Percentiles rank a stretch among this genome's conserved stretches.
phyloP scores from a whole-genome alignment of 2,888 invertebrate genomes.

The Drosophila bunnanda region DNA sequence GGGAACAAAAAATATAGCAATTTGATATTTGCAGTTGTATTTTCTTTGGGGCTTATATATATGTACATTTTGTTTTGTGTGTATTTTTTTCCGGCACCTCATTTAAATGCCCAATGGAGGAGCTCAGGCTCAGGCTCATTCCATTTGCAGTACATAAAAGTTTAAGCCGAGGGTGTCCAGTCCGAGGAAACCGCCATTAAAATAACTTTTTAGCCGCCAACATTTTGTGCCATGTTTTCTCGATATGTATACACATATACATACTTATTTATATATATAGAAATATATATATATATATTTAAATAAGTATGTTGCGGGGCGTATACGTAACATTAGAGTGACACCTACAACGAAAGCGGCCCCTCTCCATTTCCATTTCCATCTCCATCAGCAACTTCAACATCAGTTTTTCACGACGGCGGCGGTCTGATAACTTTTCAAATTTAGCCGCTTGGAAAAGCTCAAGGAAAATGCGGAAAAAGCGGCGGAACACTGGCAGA shows the following conservation, averaged over 20 bases:
- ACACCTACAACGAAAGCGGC: slow-evolving; percentile 32
- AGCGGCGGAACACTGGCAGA: not conserved
- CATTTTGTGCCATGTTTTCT: slow-evolving; percentile 13
- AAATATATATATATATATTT: not conserved
- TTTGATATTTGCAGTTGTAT: not conserved
- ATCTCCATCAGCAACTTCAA: slow-evolving; percentile 15
- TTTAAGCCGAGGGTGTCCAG: slow-evolving; percentile 33
- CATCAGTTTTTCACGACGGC: slow-evolving; percentile 22
- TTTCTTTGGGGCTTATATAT: too few species aligned
- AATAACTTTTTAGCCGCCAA: slow-evolving; percentile 53
- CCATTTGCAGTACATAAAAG: slow-evolving; percentile 45
- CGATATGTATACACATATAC: not conserved
- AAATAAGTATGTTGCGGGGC: not conserved
- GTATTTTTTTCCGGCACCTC: slow-evolving; percentile 7
- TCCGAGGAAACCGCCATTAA: slow-evolving; percentile 60
- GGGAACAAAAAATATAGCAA: not conserved
- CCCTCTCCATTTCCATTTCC: not conserved
- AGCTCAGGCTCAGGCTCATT: not conserved
- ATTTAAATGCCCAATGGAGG: slow-evolving; percentile 19
- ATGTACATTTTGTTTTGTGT: not conserved
- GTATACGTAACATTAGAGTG: slow-evolving; percentile 32
- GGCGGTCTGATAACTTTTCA: slow-evolving; percentile 55
- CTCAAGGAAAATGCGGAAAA: slow-evolving; percentile 16
- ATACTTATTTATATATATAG: not conserved
- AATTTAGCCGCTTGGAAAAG: slow-evolving; percentile 47